Conservation (phyloP, 2,888 invertebrate genomes). For the Andrena bucephala region DNA sequence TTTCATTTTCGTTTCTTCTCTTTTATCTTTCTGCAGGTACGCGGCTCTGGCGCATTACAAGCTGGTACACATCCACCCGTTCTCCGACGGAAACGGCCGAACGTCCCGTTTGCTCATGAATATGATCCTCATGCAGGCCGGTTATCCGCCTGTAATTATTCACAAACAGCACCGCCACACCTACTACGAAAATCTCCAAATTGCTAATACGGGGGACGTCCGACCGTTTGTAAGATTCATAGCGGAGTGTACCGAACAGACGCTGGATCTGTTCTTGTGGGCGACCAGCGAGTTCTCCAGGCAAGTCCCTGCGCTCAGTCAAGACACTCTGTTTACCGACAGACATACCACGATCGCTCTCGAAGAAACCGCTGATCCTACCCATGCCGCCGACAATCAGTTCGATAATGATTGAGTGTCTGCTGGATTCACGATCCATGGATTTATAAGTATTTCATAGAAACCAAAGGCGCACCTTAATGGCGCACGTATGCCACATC, state of each 20-base stretch:
- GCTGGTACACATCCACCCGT: conserved; percentile 98
- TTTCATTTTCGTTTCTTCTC: neutral
- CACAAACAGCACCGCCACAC: conserved; percentile 93
- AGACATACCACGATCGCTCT: conserved; percentile 75
- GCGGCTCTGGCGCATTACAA: conserved; percentile 99
- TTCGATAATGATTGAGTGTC: conserved; percentile 72
- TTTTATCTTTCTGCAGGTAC: conserved; percentile 86
- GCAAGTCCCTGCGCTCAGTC: conserved; percentile 89
- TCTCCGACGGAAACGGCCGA: conserved; percentile 98
- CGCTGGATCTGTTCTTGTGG: conserved; percentile 94
- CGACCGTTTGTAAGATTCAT: conserved; percentile 98
- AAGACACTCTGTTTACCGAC: conserved; percentile 76
- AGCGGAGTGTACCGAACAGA: conserved; percentile 95
- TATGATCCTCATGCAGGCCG: conserved; percentile 96
- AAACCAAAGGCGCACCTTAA: conserved; percentile 60
- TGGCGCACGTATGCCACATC: neutral
- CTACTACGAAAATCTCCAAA: conserved; percentile 95
- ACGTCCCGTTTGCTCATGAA: conserved; percentile 98
- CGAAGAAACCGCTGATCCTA: conserved; percentile 69
- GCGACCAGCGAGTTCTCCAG: conserved; percentile 91
- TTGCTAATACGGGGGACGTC: conserved; percentile 97
- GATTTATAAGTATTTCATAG: conserved; percentile 46
- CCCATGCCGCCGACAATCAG: conserved; percentile 70
- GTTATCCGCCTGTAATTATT: conserved; percentile 98
- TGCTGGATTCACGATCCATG: neutral